phyloP scores from a whole-genome alignment of 2,113 vertebrate species.

The Nycticebus coucang region DNA sequence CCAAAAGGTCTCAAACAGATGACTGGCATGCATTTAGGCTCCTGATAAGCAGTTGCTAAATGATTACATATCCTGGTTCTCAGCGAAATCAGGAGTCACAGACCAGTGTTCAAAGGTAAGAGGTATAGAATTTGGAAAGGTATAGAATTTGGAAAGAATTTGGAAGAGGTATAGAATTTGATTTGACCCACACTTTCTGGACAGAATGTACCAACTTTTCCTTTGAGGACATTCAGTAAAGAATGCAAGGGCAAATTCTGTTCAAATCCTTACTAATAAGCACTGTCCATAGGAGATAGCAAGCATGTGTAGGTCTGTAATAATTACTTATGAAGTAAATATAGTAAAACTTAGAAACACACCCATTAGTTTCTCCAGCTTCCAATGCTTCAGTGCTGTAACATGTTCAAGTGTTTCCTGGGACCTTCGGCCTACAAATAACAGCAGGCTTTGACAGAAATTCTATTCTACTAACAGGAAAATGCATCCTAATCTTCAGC shows the following conservation, averaged over 20 bases:
- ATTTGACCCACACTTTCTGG: background rate
- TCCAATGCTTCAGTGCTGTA: constrained; percentile 92
- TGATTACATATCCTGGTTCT: background rate
- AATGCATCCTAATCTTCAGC: too few relatives aligned
- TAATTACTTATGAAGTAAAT: background rate
- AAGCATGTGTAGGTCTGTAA: too few relatives aligned
- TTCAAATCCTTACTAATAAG: background rate
- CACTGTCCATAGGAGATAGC: background rate
- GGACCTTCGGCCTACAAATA: background rate
- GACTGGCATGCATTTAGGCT: background rate
- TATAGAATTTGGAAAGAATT: rapidly evolving
- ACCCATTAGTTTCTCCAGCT: constrained; percentile 95
- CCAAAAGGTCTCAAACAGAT: too few relatives aligned
- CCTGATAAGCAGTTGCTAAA: background rate
- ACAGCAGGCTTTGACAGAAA: background rate
- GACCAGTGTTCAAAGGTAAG: background rate
- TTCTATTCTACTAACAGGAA: background rate
- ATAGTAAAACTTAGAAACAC: constrained; percentile 90
- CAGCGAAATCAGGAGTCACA: background rate
- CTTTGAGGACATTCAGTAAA: too few relatives aligned
- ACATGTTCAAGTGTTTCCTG: constrained; percentile 80
- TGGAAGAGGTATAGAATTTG: background rate
- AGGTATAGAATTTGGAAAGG: too few relatives aligned
- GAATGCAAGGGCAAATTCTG: background rate
- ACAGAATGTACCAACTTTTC: background rate